Conservation (phyloP, 2,888 invertebrate species). For the Sericinus montela region DNA sequence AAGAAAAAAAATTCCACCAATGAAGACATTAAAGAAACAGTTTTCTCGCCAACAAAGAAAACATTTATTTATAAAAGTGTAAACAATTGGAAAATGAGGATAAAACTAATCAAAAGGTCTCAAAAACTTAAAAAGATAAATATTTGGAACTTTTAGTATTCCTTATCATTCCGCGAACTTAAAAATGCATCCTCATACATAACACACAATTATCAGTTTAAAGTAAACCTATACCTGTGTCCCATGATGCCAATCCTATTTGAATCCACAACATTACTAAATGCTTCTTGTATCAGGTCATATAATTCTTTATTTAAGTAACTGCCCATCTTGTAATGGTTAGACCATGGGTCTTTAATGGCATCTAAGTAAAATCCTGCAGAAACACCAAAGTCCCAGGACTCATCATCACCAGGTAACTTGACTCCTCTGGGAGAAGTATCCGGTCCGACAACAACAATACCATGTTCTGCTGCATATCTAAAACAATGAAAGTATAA, state of each 20-base stretch:
- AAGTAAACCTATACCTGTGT: conserved; percentile 78
- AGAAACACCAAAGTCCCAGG: conserved; percentile 96
- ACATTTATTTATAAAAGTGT: too few relatives aligned
- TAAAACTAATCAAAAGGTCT: too few relatives aligned
- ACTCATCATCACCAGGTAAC: conserved; percentile 93
- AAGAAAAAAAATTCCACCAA: too few relatives aligned
- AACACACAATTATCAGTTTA: too few relatives aligned
- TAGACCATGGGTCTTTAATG: conserved; percentile 92
- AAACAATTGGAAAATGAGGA: too few relatives aligned
- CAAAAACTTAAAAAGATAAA: too few relatives aligned
- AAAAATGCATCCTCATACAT: too few relatives aligned
- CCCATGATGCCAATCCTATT: conserved; percentile 88
- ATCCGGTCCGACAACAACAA: conserved; percentile 96
- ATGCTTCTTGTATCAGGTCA: conserved; percentile 85
- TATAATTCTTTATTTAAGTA: conserved; percentile 95
- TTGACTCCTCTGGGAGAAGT: conserved; percentile 96
- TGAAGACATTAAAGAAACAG: too few relatives aligned
- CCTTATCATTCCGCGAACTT: too few relatives aligned
- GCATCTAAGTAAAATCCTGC: conserved; percentile 99
- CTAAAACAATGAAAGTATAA: conserved; percentile 46
- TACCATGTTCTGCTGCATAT: conserved; percentile 90
- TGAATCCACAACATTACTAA: conserved; percentile 73
- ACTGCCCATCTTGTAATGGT: conserved; percentile 96
- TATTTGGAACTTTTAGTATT: too few relatives aligned
- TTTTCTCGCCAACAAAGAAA: too few relatives aligned